Conservation (phyloP, 2,113 vertebrate species). For the Catharus minimus region DNA sequence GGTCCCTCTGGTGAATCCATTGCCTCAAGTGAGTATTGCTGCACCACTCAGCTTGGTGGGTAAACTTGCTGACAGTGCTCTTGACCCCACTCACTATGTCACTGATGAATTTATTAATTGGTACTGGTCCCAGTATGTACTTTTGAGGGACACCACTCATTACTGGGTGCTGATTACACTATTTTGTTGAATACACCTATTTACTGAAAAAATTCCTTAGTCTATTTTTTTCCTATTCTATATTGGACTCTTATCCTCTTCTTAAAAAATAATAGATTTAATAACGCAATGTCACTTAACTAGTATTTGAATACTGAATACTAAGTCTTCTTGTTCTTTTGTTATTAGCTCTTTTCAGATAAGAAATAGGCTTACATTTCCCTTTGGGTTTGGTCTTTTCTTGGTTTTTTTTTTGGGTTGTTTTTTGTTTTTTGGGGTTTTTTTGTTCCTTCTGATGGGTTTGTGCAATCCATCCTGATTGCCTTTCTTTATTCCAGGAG, state of each 20-base stretch:
- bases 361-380: not conserved
- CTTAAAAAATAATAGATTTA: not conserved
- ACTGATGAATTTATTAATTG: not conserved
- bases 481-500: not conserved
- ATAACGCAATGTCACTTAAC: not conserved
- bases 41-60: not conserved
- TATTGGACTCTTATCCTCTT: not conserved
- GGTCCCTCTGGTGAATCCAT: not conserved
- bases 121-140: not conserved
- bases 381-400: not conserved
- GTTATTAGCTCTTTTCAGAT: not conserved
- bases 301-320: not conserved
- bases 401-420: too few relatives aligned
- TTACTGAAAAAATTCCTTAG: not conserved
- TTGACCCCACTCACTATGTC: not conserved
- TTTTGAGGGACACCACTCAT: not conserved
- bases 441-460: not conserved
- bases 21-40: accelerated
- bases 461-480: not conserved
- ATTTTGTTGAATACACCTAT: not conserved
- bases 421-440: too few relatives aligned
- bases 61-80: not conserved
- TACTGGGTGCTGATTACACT: not conserved
- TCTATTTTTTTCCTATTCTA: not conserved
- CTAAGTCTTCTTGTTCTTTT: not conserved